Percentiles rank a stretch among this genome's conserved stretches.
phyloP scores from a whole-genome alignment of 2,797 vertebrate genomes.

The Catostomus latipinnis region DNA sequence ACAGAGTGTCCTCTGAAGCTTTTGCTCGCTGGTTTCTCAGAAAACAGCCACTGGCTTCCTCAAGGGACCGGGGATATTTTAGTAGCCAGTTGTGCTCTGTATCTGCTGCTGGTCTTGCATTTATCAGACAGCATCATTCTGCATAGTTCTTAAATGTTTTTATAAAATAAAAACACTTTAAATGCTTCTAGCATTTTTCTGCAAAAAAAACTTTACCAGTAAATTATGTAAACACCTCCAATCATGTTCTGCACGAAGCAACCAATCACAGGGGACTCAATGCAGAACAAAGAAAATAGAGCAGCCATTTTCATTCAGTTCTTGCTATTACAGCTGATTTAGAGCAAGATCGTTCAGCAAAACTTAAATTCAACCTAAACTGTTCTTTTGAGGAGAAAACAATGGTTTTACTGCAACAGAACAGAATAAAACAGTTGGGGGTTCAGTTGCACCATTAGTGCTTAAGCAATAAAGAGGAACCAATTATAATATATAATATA shows the following conservation, averaged over 20 bases:
- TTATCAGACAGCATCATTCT: constrained; percentile 27
- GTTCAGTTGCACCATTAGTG: neutral
- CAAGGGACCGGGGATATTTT: constrained; percentile 46
- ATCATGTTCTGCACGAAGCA: neutral
- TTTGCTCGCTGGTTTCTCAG: constrained; percentile 65
- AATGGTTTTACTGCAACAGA: neutral
- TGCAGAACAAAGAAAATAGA: neutral
- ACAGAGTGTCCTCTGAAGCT: constrained; percentile 74
- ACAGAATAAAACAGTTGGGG: neutral
- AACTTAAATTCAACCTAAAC: neutral
- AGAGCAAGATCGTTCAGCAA: constrained; percentile 3
- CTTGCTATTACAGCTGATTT: neutral
- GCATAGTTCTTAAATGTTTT: neutral
- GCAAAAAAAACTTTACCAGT: neutral
- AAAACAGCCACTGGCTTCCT: constrained; percentile 69
- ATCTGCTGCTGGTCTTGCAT: constrained; percentile 17
- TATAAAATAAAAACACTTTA: constrained; percentile 6
- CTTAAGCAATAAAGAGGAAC: neutral
- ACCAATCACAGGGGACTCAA: neutral
- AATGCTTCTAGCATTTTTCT: neutral
- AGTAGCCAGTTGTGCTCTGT: constrained; percentile 41
- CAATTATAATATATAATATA: too few species aligned
- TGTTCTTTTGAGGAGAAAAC: neutral
- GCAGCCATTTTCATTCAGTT: constrained; percentile 5
- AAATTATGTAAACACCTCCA: neutral